phyloP scores from a whole-genome alignment of 2,888 invertebrate species.

The Acanthococcus lagerstroemiae region DNA sequence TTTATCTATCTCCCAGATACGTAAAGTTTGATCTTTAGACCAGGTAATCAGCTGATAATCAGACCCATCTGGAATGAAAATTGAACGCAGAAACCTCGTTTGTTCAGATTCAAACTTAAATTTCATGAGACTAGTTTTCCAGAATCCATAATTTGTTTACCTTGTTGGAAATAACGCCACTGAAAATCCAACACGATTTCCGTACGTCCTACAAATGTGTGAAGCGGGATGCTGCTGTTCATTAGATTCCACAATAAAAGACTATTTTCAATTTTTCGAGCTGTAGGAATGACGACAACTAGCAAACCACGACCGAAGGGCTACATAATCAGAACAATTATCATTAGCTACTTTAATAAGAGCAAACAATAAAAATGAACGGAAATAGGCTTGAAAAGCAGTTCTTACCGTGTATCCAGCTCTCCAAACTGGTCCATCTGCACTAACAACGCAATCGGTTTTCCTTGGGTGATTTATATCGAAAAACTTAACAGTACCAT shows the following conservation, averaged over 20 bases:
- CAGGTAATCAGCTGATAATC: constrained; percentile 85
- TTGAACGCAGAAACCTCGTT: too few relatives aligned
- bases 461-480: constrained; percentile 76
- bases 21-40: constrained; percentile 85
- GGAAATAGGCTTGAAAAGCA: too few relatives aligned
- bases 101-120: too few relatives aligned
- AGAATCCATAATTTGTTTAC: constrained; percentile 26
- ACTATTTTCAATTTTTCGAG: constrained; percentile 77
- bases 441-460: constrained; percentile 73
- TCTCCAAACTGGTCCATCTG: constrained; percentile 82
- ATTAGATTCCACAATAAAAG: constrained; percentile 65
- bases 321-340: constrained; percentile 37
- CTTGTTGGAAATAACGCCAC: constrained; percentile 62
- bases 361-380: constrained; percentile 9
- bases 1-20: constrained; percentile 83
- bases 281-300: constrained; percentile 84
- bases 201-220: constrained; percentile 86
- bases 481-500: constrained; percentile 90
- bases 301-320: constrained; percentile 87
- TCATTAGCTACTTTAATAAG: neutral
- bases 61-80: constrained; percentile 30
- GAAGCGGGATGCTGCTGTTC: constrained; percentile 52
- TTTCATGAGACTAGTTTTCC: too few relatives aligned
- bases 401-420: constrained; percentile 77
- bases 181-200: constrained; percentile 92